Evolutionary conservation across 2,888 invertebrate species (phyloP).

Genomic region (Dynastes maya): DNA sequence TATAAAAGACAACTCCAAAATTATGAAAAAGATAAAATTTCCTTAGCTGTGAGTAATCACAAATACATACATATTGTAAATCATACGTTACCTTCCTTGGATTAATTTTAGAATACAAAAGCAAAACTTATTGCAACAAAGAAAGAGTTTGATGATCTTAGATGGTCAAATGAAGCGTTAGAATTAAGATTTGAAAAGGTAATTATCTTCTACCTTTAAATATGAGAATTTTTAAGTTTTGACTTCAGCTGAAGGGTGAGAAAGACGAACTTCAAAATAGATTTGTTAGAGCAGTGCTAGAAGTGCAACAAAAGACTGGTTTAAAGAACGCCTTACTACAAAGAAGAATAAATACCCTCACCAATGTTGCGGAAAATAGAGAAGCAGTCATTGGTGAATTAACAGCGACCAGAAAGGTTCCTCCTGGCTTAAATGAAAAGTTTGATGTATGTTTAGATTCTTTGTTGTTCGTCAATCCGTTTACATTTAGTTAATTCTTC

Average conservation of each 20-base stretch:
- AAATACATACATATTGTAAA: neutral
- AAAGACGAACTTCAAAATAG: conserved; percentile 84
- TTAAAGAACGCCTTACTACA: conserved; percentile 88
- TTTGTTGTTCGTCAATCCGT: no score
- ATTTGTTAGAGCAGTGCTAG: conserved; percentile 88
- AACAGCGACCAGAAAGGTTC: conserved; percentile 69
- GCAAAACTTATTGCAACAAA: conserved; percentile 68
- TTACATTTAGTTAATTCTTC: no score
- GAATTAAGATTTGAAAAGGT: conserved; percentile 85
- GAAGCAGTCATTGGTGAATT: conserved; percentile 81
- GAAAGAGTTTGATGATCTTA: conserved; percentile 76
- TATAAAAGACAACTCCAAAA: conserved; percentile 85
- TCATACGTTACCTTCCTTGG: conserved; percentile 6
- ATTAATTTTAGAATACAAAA: conserved; percentile 73
- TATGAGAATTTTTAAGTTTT: neutral
- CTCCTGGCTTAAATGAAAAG: conserved; percentile 72
- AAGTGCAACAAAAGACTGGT: conserved; percentile 90
- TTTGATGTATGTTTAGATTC: conserved; percentile 72
- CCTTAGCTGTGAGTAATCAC: conserved; percentile 71
- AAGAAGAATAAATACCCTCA: conserved; percentile 79
- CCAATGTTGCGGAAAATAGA: conserved; percentile 79
- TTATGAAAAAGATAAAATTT: conserved; percentile 88
- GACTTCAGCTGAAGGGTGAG: conserved; percentile 75
- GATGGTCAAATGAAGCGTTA: conserved; percentile 79
- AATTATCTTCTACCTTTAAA: conserved; percentile 20